Evolutionary conservation across 2,113 vertebrate genomes (phyloP).

Genomic region (Motacilla alba): DNA sequence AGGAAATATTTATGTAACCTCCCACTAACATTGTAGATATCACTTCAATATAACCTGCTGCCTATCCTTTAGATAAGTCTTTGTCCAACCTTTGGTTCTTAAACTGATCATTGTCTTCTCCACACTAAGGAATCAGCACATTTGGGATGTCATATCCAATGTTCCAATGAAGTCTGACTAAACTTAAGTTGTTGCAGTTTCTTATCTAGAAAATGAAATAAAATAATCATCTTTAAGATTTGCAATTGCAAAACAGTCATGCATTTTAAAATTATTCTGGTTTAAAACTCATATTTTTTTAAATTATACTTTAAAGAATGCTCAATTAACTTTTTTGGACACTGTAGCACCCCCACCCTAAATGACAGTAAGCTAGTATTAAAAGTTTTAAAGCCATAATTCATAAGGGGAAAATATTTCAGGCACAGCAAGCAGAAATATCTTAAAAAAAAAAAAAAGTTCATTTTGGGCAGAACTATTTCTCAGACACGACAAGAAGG

Average conservation of each 20-base stretch:
- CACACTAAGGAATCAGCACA: background rate
- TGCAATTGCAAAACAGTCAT: background rate
- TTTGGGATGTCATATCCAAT: background rate
- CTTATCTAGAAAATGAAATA: background rate
- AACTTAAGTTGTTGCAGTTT: background rate
- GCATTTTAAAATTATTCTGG: background rate
- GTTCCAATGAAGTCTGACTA: background rate
- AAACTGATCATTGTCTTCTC: background rate
- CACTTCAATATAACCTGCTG: background rate
- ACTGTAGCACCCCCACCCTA: accelerated
- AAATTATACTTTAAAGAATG: background rate
- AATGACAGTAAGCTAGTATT: background rate
- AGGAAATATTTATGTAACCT: background rate
- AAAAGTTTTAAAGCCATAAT: background rate
- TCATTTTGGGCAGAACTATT: background rate
- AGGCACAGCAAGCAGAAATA: background rate
- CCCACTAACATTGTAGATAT: background rate
- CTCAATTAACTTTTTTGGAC: background rate
- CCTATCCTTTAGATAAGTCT: background rate
- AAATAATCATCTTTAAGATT: background rate
- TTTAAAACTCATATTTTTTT: background rate
- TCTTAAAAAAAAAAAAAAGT: too few species aligned
- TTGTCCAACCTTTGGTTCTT: background rate
- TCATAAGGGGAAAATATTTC: background rate
- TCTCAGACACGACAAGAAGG: background rate